Base-by-base conservation (phyloP, 1,140 invertebrate genomes). In the Formica selysi region DNA sequence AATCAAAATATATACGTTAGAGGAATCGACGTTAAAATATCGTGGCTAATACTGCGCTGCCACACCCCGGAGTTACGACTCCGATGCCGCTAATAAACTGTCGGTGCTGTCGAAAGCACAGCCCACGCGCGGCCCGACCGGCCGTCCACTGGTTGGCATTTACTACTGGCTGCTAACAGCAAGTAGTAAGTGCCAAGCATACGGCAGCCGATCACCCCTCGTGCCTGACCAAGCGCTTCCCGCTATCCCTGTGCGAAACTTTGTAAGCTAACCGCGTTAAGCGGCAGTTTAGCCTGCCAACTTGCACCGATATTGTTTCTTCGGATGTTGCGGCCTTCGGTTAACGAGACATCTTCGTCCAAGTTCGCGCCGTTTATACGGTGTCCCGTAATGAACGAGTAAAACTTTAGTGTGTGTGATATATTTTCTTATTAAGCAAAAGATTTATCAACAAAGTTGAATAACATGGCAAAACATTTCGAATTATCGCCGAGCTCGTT, bases 251-350 rank as follows among this genome's bases (percentile, higher is more conserved):
- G 3, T 32, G 57, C 64, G 38, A 44, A 81, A 81, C 79, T 81
- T 81, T 2, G 54, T 73, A 81, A 81, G 73, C 54, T 81, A n/a
- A 68, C 51, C 22, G 26, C 38, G 70, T 81, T 81, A 81, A 81
- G 61, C 26, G 51, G 67, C 22, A 81, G 38, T 81, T 81, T 73
- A 81, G 61, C 54, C 61, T 81, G 19, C 36, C 38, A 81, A 81
- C 79, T 81, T 81, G 38, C 11, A 26, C 65, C 67, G 26, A 81
- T 81, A 61, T 73, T 81, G 79, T 81, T 81, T 81, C 67, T 57
- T 70, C 36, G 51, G 54, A 10, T 16, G 26, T 59, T 19, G 11
- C 32, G 36, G 38, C 32, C 36, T 13, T 26, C 61, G 62, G 32
- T 29, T 81, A 71, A 73, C 67, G 38, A 81, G 76, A 73, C 51